A percentile compares a stretch with the other conserved stretches of the same genome.
These are phyloP conservation scores for Acanthurus leucopareius DNA, from an alignment of 2,797 vertebrate genomes.

Conservation along the genomic window DNA sequence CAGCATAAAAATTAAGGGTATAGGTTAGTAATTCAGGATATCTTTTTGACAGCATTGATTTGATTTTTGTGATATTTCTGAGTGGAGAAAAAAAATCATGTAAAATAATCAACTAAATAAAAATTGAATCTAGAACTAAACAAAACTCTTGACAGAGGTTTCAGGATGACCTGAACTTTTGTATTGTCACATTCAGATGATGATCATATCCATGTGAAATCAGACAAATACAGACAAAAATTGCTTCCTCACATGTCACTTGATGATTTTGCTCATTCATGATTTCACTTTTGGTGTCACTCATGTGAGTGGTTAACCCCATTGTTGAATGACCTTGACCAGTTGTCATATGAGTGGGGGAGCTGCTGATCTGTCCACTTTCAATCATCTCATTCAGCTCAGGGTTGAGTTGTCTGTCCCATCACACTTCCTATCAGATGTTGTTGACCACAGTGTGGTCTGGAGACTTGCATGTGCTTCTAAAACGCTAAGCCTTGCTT, in stretches of 20 bases:
- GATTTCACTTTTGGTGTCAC: conserved; percentile 9
- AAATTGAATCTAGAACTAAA: too few relatives aligned
- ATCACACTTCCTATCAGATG: conserved; percentile 59
- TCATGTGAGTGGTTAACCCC: conserved; percentile 46
- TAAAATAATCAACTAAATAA: too few relatives aligned
- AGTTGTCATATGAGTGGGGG: conserved; percentile 47
- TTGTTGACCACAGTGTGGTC: conserved; percentile 33
- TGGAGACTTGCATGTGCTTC: neutral
- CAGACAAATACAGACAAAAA: conserved; percentile 6
- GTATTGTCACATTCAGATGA: neutral
- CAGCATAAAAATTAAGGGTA: too few relatives aligned
- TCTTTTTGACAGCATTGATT: too few relatives aligned
- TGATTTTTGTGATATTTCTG: too few relatives aligned
- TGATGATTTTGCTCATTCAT: conserved; percentile 5
- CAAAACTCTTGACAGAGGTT: too few relatives aligned
- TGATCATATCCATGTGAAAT: conserved; percentile 6
- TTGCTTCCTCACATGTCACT: neutral
- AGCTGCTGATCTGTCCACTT: conserved; percentile 42
- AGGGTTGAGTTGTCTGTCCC: conserved; percentile 29
- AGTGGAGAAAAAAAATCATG: too few relatives aligned
- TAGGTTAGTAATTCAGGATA: too few relatives aligned
- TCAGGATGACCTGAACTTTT: neutral
- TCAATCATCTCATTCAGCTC: conserved; percentile 63
- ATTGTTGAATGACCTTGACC: conserved; percentile 28
- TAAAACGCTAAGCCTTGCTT: conserved; percentile 13